These are phyloP conservation scores for Morpho deidamia DNA, from an alignment of 2,888 invertebrate species.

Conservation along the genomic window DNA sequence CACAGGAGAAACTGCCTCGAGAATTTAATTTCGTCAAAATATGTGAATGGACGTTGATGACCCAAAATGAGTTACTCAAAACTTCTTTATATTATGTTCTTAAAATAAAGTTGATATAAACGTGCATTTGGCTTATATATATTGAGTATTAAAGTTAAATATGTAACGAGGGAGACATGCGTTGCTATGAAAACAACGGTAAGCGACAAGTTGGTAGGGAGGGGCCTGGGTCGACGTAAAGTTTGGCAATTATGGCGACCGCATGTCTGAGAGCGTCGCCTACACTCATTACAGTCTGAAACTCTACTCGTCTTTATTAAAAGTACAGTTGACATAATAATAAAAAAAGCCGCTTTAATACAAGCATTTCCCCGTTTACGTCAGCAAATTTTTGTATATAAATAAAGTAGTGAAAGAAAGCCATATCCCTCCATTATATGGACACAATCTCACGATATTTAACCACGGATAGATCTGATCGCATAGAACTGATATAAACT, in stretches of 20 bases:
- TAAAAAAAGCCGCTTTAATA: no score
- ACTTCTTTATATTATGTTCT: conserved; percentile 9
- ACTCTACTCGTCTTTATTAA: conserved; percentile 71
- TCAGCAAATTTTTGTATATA: no score
- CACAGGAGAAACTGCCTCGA: conserved; percentile 32
- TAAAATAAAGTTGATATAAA: not conserved
- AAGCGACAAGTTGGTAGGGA: conserved; percentile 58
- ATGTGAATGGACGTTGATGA: conserved; percentile 8
- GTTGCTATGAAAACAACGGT: conserved; percentile 68
- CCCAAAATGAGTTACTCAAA: conserved; percentile 8
- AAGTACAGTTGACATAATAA: conserved; percentile 38
- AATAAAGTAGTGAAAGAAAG: no score
- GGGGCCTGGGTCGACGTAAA: conserved; percentile 58
- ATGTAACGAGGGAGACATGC: conserved; percentile 37
- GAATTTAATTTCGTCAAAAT: conserved; percentile 24
- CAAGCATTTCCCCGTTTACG: no score
- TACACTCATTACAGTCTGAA: conserved; percentile 72
- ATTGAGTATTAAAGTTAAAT: not conserved
- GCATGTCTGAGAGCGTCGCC: conserved; percentile 73
- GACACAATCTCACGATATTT: no score
- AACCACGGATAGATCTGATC: no score
- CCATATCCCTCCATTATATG: no score
- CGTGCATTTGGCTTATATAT: not conserved
- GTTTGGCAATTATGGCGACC: conserved; percentile 78
- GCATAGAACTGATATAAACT: no score